phyloP scores from a whole-genome alignment of 1,140 invertebrate species.

The Zaprionus lachaisei region DNA sequence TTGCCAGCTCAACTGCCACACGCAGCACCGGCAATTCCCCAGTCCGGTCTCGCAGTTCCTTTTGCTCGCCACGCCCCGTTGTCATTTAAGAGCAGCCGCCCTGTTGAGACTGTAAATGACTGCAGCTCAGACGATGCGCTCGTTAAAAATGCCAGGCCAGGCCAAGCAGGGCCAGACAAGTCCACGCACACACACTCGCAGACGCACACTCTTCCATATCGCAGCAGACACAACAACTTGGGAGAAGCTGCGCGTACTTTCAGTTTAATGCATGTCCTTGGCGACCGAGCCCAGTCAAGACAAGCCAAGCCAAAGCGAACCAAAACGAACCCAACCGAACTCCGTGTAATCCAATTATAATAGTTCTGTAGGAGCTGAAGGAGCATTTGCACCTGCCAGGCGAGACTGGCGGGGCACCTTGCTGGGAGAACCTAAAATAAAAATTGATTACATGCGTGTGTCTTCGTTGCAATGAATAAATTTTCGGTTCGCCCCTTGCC shows the following conservation, averaged over 20 bases:
- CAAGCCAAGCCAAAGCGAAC: not conserved
- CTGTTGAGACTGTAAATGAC: slow-evolving; percentile 51
- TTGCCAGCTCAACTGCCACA: slow-evolving; percentile 35
- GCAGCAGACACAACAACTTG: slow-evolving; percentile 46
- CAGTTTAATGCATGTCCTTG: slow-evolving; percentile 46
- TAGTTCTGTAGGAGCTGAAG: slow-evolving; percentile 35
- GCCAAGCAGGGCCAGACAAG: slow-evolving; percentile 16
- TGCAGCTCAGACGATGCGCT: slow-evolving; percentile 52
- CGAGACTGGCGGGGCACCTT: slow-evolving; percentile 20
- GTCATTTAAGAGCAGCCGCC: slow-evolving; percentile 48
- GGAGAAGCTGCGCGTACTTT: slow-evolving; percentile 55
- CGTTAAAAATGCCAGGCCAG: slow-evolving; percentile 59
- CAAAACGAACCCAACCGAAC: slow-evolving; percentile 80
- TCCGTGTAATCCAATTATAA: slow-evolving; percentile 85
- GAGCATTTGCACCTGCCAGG: slow-evolving; percentile 66
- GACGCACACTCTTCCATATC: not conserved
- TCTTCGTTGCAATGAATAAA: slow-evolving; percentile 57
- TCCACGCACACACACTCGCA: not conserved
- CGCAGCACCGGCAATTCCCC: slow-evolving; percentile 40
- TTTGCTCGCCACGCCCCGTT: slow-evolving; percentile 23
- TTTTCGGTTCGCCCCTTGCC: slow-evolving; percentile 28
- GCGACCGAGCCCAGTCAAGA: not conserved
- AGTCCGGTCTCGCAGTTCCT: slow-evolving; percentile 7
- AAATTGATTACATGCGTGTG: slow-evolving; percentile 80
- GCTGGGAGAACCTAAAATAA: slow-evolving; percentile 70